Conservation (phyloP, 2,113 vertebrate species). For the Notarius quadriscutis region DNA sequence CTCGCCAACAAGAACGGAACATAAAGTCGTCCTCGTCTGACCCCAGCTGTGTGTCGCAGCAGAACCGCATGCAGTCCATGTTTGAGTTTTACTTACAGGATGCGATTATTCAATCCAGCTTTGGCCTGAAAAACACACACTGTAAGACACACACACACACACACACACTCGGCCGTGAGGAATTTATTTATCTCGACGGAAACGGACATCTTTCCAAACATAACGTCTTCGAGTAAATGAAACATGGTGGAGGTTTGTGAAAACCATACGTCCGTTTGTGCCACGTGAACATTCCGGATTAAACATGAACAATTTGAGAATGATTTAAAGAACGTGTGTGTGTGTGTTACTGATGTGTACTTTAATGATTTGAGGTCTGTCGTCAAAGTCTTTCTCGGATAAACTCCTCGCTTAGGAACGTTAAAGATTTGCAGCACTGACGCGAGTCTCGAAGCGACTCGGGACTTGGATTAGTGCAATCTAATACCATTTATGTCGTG, state of each 20-base stretch:
- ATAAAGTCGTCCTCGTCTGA: neutral
- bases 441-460: neutral
- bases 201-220: neutral
- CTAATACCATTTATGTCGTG: no score
- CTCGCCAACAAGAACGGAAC: no score
- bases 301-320: neutral
- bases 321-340: neutral
- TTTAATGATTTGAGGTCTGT: neutral
- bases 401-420: no score
- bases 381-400: neutral
- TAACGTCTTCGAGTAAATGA: neutral
- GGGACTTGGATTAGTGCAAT: no score
- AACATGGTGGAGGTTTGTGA: neutral
- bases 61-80: neutral
- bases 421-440: no score
- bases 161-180: neutral
- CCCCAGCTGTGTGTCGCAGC: neutral
- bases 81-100: neutral
- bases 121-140: neutral
- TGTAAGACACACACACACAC: neutral
- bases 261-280: neutral
- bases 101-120: constrained; percentile 14
- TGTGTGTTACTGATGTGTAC: neutral
- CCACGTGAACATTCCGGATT: neutral
- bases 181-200: neutral